Conservation (phyloP, 1,140 invertebrate species). For the Phortica variegata region DNA sequence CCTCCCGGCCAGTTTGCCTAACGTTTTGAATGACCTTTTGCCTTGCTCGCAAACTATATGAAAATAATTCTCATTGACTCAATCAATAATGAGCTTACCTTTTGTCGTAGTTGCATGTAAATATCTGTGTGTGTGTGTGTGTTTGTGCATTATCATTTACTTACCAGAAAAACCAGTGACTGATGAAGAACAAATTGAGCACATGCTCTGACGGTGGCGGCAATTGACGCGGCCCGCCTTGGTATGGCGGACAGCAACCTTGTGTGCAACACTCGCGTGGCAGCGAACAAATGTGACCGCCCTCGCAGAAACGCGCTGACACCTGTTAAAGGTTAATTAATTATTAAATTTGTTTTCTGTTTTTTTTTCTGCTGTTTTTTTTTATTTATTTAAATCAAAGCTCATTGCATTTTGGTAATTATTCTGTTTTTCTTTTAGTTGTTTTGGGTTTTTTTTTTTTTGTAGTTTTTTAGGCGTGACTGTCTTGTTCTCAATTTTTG, state of each 20-base stretch:
- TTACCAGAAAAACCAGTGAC: constrained; percentile 61
- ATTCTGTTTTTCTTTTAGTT: too few relatives aligned
- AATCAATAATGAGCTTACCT: constrained; percentile 1
- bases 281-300: constrained; percentile 64
- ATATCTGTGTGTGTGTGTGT: too few relatives aligned
- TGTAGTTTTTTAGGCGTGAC: too few relatives aligned
- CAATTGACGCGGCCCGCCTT: constrained; percentile 58
- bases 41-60: constrained; percentile 1
- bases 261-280: constrained; percentile 72
- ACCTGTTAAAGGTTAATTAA: constrained; percentile 41
- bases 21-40: constrained; percentile 17
- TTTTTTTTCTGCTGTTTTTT: too few relatives aligned
- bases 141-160: constrained; percentile 11
- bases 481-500: too few relatives aligned
- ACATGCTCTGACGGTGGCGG: constrained; percentile 58
- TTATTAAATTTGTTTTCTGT: too few relatives aligned
- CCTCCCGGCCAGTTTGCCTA: constrained; percentile 14
- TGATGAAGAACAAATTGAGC: constrained; percentile 59
- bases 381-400: too few relatives aligned
- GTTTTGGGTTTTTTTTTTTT: too few relatives aligned
- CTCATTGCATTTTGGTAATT: too few relatives aligned
- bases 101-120: background rate
- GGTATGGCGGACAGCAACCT: constrained; percentile 68
- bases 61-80: background rate
- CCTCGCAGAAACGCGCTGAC: constrained; percentile 58